Percentiles rank a stretch among this genome's conserved stretches.
phyloP scores from a whole-genome alignment of 2,888 invertebrate genomes.

The Drosophila nr. medialis region DNA sequence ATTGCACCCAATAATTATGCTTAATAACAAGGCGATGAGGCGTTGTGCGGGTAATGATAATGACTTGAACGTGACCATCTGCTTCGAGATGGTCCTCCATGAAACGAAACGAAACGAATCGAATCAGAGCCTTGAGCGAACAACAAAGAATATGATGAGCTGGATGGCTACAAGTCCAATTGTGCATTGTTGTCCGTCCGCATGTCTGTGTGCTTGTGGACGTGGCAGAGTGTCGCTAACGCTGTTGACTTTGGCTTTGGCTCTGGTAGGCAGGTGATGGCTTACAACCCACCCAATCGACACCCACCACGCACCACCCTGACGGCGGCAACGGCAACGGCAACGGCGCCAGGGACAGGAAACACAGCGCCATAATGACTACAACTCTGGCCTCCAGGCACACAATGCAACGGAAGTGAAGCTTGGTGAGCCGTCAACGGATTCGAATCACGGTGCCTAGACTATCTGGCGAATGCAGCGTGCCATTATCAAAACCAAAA shows the following conservation, averaged over 20 bases:
- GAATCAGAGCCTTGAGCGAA: constrained; percentile 24
- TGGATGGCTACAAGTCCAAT: constrained; percentile 30
- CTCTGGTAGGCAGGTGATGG: constrained; percentile 31
- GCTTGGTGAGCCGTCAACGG: constrained; percentile 42
- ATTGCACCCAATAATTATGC: constrained; percentile 49
- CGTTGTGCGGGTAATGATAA: constrained; percentile 39
- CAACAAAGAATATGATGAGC: constrained; percentile 28
- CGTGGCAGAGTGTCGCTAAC: constrained; percentile 35
- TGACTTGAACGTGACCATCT: constrained; percentile 46
- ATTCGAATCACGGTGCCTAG: constrained; percentile 36
- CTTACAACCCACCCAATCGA: constrained; percentile 23
- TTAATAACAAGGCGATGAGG: constrained; percentile 37
- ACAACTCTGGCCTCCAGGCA: constrained; percentile 33
- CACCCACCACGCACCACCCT: not conserved
- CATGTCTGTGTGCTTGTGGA: not conserved
- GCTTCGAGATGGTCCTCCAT: not conserved
- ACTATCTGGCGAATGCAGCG: constrained; percentile 17
- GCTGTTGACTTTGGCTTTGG: constrained; percentile 32
- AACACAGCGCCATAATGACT: constrained; percentile 54
- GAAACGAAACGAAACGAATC: constrained; percentile 6
- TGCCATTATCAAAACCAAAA: constrained; percentile 38
- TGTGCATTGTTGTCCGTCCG: constrained; percentile 39
- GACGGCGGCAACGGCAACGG: constrained; percentile 1
- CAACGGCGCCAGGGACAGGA: constrained; percentile 42
- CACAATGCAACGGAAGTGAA: constrained; percentile 55